Evolutionary conservation across 2,113 vertebrate genomes (phyloP), one percentile per base, ranked within the genome.

Genomic region (Cryptomyrus ogoouensis): DNA sequence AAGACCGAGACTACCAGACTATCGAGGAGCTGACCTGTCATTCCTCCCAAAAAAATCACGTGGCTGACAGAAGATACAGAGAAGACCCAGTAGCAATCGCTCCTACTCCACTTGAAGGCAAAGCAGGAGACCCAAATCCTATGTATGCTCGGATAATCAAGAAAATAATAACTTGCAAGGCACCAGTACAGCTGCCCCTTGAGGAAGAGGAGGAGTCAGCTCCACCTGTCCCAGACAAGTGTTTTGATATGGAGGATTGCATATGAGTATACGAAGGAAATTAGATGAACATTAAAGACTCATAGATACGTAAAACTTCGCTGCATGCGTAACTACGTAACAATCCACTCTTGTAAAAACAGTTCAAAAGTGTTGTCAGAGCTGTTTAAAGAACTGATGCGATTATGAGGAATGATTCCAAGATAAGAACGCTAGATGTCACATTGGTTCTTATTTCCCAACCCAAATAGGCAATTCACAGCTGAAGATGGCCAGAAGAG

Each of bases 111-210:
- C 27, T 44, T 49, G 66, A 89, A 87, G 56, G 70, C 49, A 74
- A 8, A 90, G 88, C 89, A 58, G 2, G 7, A 31, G 35, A 31
- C 2, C n/a, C 91, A 15, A 90, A 88, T 44, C 90, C 74, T 0
- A n/a, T 89, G 46, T 94, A 93, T 0, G 92, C 93, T 49, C 88
- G 0, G 39, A 21, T 94, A 52, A 93, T 90, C 91, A 94, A 85
- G 77, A 94, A 90, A 35, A 44, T 1, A 15, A 89, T 46, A 62
- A 52, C 42, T 19, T 39, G 17, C 21, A 10, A n/a, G 13, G 19
- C 24, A 53, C 70, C 92, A 86, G 52, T 88, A 9, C 50, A 0
- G 10, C 49, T 46, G 5, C 17, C 13, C 52, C 42, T 87, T 77
- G 93, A 92, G 5, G 53, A 88, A 19, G 89, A 89, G 58, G 90